Evolutionary conservation across 2,113 vertebrate species (phyloP).

Genomic region (Hippocampus zosterae): DNA sequence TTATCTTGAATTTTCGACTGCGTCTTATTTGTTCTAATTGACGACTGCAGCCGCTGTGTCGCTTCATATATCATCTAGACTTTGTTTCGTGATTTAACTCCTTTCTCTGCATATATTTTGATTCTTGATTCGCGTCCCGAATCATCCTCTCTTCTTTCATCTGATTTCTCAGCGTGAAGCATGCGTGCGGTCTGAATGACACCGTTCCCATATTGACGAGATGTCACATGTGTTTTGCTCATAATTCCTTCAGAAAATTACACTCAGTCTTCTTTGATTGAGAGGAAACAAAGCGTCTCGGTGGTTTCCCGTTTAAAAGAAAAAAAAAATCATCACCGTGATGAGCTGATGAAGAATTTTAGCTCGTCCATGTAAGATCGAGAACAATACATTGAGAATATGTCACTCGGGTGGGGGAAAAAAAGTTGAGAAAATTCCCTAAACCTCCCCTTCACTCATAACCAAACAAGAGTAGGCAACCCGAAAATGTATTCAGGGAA

Average conservation of each 20-base stretch:
- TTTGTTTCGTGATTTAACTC: neutral
- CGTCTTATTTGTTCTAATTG: neutral
- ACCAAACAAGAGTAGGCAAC: conserved; percentile 54
- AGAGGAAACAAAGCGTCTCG: neutral
- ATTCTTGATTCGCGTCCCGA: neutral
- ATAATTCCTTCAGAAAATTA: neutral
- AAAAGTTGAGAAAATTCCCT: conserved; percentile 35
- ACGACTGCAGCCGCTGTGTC: neutral
- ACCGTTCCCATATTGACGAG: neutral
- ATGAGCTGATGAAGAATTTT: neutral
- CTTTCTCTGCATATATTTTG: neutral
- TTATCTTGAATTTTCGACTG: no score
- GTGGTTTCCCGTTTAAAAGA: neutral
- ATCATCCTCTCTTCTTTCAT: neutral
- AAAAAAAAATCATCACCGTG: neutral
- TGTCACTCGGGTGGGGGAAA: neutral
- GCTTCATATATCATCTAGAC: neutral
- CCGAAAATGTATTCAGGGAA: conserved; percentile 64
- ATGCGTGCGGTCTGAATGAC: neutral
- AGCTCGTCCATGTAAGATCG: neutral
- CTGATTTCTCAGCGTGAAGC: neutral
- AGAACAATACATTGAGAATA: neutral
- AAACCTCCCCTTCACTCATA: conserved; percentile 44
- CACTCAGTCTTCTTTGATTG: neutral
- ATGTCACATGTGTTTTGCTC: neutral